A percentile compares a stretch with the other conserved stretches of the same genome.
Evolutionary conservation across 2,797 vertebrate species (phyloP).

Genomic region (Chloroceryle inda): DNA sequence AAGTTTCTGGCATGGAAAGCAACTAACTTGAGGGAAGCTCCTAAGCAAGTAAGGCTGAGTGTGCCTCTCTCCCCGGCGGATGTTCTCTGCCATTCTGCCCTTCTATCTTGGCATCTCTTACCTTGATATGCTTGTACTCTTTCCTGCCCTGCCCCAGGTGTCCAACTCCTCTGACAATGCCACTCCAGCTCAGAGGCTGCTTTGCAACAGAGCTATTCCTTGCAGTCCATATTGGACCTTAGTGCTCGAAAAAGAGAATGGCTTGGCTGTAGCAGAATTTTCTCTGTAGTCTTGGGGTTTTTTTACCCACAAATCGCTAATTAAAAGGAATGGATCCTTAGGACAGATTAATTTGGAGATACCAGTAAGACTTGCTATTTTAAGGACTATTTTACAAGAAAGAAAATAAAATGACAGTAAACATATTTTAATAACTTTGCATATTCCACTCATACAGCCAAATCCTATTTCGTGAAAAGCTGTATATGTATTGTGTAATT

Average conservation of each 20-base stretch:
- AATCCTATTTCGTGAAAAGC: background rate
- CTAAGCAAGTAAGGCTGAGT: accelerated
- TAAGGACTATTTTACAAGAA: background rate
- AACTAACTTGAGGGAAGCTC: background rate
- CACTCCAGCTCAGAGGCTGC: background rate
- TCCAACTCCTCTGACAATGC: background rate
- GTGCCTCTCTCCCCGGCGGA: background rate
- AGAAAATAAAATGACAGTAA: background rate
- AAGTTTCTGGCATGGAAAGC: background rate
- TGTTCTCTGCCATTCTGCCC: background rate
- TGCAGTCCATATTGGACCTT: background rate
- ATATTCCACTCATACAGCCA: background rate
- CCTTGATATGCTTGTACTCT: background rate
- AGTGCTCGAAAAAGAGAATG: background rate
- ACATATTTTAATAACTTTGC: background rate
- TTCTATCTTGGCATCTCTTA: background rate
- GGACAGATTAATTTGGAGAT: background rate
- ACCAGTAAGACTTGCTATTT: background rate
- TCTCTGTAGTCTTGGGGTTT: background rate
- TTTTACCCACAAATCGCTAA: background rate
- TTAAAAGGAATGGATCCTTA: background rate
- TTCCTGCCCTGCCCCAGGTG: background rate
- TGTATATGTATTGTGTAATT: background rate
- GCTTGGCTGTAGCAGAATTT: background rate
- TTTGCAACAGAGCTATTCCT: background rate